Conservation (phyloP, 1,140 invertebrate genomes). For the Melanaphis sacchari region DNA sequence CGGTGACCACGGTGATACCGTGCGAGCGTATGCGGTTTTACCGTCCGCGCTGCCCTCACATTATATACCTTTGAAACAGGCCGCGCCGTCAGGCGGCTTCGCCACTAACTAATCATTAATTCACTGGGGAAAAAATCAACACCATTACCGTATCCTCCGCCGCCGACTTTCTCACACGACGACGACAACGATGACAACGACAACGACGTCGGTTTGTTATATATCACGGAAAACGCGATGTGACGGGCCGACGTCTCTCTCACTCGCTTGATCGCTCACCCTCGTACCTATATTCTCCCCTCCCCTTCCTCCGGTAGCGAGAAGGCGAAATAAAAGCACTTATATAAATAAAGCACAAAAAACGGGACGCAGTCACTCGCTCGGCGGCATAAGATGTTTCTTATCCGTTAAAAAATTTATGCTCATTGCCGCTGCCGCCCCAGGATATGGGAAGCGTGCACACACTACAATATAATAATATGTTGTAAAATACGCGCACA, state of each 20-base stretch:
- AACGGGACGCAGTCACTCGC: background rate
- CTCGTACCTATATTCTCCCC: background rate
- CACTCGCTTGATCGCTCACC: background rate
- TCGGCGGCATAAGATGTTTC: background rate
- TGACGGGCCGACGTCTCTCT: background rate
- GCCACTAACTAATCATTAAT: conserved; percentile 12
- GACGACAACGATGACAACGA: background rate
- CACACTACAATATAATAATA: background rate
- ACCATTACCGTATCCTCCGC: background rate
- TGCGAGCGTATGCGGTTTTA: background rate
- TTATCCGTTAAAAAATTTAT: background rate
- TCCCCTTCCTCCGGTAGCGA: background rate
- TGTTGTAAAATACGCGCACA: background rate
- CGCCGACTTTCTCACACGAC: background rate
- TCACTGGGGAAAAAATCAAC: conserved; percentile 7
- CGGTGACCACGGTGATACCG: background rate
- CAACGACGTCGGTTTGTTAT: background rate
- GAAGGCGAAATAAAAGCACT: background rate
- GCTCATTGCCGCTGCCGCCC: too few relatives aligned
- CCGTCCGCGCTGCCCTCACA: background rate
- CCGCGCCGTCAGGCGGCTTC: background rate
- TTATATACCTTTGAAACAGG: background rate
- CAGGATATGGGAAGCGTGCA: background rate
- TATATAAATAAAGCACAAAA: background rate
- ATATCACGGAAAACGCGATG: background rate